phyloP scores from a whole-genome alignment of 2,888 invertebrate genomes.

The Margaritifera margaritifera region DNA sequence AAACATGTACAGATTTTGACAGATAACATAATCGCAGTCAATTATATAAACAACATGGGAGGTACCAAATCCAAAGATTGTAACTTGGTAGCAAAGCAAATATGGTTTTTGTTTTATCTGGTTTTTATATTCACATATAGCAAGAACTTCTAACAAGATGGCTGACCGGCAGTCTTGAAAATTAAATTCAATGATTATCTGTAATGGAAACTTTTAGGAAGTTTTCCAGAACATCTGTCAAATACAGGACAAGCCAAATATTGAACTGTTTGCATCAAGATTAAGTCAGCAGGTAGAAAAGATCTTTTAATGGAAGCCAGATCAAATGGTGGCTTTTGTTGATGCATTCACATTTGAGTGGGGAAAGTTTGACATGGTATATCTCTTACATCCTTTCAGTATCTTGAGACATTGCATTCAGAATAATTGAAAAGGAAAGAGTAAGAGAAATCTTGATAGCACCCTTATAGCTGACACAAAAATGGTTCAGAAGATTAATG shows the following conservation, averaged over 20 bases:
- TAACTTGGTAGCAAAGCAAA: constrained; percentile 13
- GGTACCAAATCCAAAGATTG: constrained; percentile 10
- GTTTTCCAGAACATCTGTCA: constrained; percentile 9
- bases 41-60: constrained; percentile 12
- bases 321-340: constrained; percentile 10
- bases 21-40: constrained; percentile 2
- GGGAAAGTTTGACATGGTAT: constrained; percentile 9
- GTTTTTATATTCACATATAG: too few relatives aligned
- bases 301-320: constrained; percentile 21
- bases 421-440: constrained; percentile 16
- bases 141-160: background rate
- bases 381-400: constrained; percentile 39
- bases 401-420: constrained; percentile 19
- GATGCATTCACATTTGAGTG: constrained; percentile 16
- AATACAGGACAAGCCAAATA: constrained; percentile 3
- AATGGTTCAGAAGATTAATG: constrained; percentile 14
- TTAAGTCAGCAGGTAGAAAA: constrained; percentile 11
- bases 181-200: constrained; percentile 22
- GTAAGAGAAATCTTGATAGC: constrained; percentile 4
- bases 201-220: constrained; percentile 14
- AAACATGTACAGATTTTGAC: constrained; percentile 7
- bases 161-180: constrained; percentile 9
- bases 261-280: constrained; percentile 27
- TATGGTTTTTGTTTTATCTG: constrained; percentile 11
- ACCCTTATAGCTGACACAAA: constrained; percentile 25